These are phyloP conservation scores for Podarcis muralis DNA, from an alignment of 2,113 vertebrate species.

Conservation along the genomic window DNA sequence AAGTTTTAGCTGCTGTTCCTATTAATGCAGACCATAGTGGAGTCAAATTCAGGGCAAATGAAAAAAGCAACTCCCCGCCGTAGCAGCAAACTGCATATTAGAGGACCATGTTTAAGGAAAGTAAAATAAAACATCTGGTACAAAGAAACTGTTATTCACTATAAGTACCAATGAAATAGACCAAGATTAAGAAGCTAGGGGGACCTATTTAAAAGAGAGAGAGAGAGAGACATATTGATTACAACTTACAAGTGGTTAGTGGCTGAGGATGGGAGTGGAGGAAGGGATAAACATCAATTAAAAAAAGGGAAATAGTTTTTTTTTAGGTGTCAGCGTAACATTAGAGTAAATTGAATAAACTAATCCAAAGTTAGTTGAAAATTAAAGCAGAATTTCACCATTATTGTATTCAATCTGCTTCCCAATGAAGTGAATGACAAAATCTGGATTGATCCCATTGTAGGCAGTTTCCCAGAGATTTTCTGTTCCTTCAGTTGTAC, in stretches of 20 bases:
- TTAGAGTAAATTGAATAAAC: background rate
- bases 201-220: slow-evolving; percentile 8
- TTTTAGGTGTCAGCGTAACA: background rate
- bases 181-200: slow-evolving; percentile 37
- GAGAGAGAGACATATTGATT: background rate
- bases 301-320: background rate
- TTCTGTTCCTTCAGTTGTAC: too few species aligned
- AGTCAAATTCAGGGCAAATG: slow-evolving; percentile 88
- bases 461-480: background rate
- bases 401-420: background rate
- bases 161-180: slow-evolving; percentile 39
- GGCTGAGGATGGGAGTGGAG: background rate
- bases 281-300: background rate
- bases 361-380: background rate
- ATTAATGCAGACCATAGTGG: slow-evolving; percentile 76
- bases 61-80: slow-evolving; percentile 59
- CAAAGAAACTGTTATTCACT: slow-evolving; percentile 25
- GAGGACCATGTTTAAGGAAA: slow-evolving; percentile 53
- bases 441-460: background rate
- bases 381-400: background rate
- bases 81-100: slow-evolving; percentile 68
- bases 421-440: background rate
- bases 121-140: slow-evolving; percentile 49
- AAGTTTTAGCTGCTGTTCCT: slow-evolving; percentile 81
- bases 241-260: background rate